Evolutionary conservation across 2,797 vertebrate genomes (phyloP), one percentile per base, ranked within the genome.

Genomic region (Mastacembelus armatus): DNA sequence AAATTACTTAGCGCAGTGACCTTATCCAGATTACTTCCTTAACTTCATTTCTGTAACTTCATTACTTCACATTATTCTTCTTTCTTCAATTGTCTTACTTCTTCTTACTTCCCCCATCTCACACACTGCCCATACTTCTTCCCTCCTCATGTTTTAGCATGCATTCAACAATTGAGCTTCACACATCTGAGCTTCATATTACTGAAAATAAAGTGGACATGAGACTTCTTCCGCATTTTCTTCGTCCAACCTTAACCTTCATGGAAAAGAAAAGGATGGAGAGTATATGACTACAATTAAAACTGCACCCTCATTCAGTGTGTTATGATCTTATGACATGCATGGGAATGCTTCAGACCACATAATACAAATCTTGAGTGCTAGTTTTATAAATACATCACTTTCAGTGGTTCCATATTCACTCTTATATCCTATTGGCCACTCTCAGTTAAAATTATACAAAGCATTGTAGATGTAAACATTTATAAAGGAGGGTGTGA

Each of bases 1-100:
- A 95, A 95, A 94, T 98, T 96, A 98, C 96, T 98, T 98, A 97
- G 96, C 95, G 91, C 96, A 93, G 95, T 94, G 95, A 96, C 95
- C 95, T 95, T 95, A 97, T 97, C 95, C 95, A 95, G 96, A 96
- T 97, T 96, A 98, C 96, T 98, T 98, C 96, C 95, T 96, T 95
- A 96, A 98, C 96, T 97, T 98, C 96, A 98, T 96, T 90, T 97
- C 96, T 96, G 95, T 96, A 96, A 98, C 96, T 97, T 98, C 96
- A 97, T 97, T 91, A 92, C 91, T 90, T 92, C 88, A 92, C 81
- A 91, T 95, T 96, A 95, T 97, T 99, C 97, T 98, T 99, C 97
- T 98, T 98, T 98, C 97, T 99, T 98, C 95, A 96, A 96, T 97
- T 96, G 95, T 96, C 86, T 88, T 88, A 92, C 71, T 87, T 93